Percentiles rank a stretch among this genome's conserved stretches.
phyloP scores from a whole-genome alignment of 2,888 invertebrate genomes.

The Lypha dubia region DNA sequence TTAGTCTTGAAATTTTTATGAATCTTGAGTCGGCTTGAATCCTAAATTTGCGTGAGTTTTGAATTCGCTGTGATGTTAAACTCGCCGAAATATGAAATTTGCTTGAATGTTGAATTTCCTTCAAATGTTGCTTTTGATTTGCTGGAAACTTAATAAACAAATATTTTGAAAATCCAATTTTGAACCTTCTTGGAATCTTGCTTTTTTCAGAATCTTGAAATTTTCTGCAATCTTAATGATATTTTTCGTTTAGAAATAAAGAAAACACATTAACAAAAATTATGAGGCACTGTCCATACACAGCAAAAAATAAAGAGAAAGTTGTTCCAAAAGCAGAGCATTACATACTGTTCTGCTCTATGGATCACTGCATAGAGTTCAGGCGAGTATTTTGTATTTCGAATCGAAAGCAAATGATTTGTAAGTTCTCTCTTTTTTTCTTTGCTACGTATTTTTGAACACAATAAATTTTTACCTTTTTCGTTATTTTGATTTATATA shows the following conservation, averaged over 20 bases:
- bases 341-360: no score
- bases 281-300: neutral
- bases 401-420: no score
- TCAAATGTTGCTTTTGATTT: neutral
- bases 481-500: constrained; percentile 30
- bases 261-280: constrained; percentile 9
- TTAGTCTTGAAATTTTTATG: neutral
- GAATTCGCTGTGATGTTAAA: neutral
- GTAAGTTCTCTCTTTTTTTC: no score
- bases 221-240: neutral
- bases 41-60: neutral
- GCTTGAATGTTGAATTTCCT: neutral
- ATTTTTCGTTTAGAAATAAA: constrained; percentile 12
- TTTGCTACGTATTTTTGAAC: neutral
- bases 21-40: neutral
- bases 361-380: no score
- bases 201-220: neutral
- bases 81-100: neutral
- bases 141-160: neutral
- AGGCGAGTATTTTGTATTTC: no score
- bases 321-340: no score
- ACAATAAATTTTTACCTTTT: constrained; percentile 4
- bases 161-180: neutral
- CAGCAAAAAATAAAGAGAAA: no score
- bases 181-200: neutral